Percentiles rank a stretch among this genome's conserved stretches.
phyloP scores from a whole-genome alignment of 2,113 vertebrate genomes.

The Fulmarus glacialis region DNA sequence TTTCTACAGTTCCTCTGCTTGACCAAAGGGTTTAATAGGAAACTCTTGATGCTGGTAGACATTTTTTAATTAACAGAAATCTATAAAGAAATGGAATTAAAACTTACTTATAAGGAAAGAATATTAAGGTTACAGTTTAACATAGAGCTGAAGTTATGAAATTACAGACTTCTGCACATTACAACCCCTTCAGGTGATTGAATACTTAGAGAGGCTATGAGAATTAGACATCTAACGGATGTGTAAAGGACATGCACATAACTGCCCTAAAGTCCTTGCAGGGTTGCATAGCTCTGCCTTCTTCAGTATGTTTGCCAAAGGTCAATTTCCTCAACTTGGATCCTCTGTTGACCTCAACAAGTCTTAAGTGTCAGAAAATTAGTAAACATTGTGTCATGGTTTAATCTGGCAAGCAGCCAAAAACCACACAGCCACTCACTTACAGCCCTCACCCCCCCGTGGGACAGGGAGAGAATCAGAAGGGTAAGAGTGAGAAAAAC shows the following conservation, averaged over 20 bases:
- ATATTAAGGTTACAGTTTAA: not conserved
- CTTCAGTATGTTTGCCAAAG: not conserved
- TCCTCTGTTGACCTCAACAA: not conserved
- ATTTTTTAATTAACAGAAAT: not conserved
- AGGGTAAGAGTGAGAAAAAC: too few species aligned
- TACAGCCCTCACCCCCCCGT: too few species aligned
- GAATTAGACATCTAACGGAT: not conserved
- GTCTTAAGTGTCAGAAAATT: not conserved
- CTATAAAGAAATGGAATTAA: not conserved
- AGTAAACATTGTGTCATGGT: not conserved
- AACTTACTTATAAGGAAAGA: not conserved
- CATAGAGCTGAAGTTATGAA: not conserved
- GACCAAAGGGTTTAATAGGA: not conserved
- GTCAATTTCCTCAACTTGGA: not conserved
- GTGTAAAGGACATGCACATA: not conserved
- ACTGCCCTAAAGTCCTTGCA: not conserved
- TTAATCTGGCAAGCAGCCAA: too few species aligned
- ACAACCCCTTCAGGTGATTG: not conserved
- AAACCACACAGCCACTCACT: too few species aligned
- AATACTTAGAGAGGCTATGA: not conserved
- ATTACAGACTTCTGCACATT: not conserved
- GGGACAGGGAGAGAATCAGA: too few species aligned
- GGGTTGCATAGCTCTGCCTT: not conserved
- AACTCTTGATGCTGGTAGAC: not conserved
- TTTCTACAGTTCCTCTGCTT: not conserved